Conservation (phyloP, 2,113 vertebrate genomes). For the Psittacus erithacus region DNA sequence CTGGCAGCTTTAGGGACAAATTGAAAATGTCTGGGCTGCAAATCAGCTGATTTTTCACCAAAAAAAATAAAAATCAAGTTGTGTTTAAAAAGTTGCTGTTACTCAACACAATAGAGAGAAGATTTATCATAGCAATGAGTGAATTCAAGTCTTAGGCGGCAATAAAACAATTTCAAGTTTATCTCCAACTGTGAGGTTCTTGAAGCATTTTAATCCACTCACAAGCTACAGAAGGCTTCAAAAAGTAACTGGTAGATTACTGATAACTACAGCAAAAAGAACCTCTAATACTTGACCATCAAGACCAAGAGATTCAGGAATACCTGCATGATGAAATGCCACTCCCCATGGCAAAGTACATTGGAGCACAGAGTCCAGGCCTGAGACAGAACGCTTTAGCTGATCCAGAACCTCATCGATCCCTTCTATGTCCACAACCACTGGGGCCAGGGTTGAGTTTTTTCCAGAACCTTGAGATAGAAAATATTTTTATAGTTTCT, state of each 20-base stretch:
- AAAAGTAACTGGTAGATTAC: not conserved
- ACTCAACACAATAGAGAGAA: not conserved
- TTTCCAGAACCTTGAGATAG: constrained; percentile 54
- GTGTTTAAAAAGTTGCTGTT: not conserved
- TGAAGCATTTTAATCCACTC: not conserved
- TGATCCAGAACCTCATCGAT: constrained; percentile 86
- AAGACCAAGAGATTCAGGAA: not conserved
- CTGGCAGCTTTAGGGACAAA: not conserved
- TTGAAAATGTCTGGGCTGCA: not conserved
- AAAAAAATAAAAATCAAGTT: not conserved
- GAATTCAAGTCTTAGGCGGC: not conserved
- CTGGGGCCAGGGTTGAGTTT: constrained; percentile 61
- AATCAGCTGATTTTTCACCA: not conserved
- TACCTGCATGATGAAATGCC: constrained; percentile 98
- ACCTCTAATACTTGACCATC: not conserved
- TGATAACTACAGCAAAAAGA: not conserved
- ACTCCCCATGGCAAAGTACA: constrained; percentile 92
- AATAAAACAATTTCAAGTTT: not conserved
- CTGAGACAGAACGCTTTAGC: constrained; percentile 85
- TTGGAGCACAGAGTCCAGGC: constrained; percentile 87
- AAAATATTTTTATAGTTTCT: not conserved
- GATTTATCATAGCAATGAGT: not conserved
- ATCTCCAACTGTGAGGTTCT: not conserved
- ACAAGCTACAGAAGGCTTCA: not conserved
- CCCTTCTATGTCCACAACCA: constrained; percentile 79